These are phyloP conservation scores for Pelosia muscerda DNA, from an alignment of 2,888 invertebrate species.

Conservation along the genomic window DNA sequence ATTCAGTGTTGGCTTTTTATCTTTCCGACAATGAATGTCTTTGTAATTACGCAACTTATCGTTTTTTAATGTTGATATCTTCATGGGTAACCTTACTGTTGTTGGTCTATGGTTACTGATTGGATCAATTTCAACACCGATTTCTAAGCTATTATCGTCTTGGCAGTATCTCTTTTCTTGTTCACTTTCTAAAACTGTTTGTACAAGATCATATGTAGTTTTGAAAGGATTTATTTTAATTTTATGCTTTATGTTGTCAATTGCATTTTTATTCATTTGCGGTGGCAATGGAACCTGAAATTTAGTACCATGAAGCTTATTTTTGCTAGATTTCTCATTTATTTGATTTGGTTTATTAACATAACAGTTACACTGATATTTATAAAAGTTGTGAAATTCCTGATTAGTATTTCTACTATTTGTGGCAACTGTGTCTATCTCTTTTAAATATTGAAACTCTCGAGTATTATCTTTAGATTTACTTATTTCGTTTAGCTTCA, in stretches of 20 bases:
- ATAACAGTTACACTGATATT: conserved; percentile 44
- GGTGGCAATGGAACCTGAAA: background rate
- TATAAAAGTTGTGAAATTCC: conserved; percentile 43
- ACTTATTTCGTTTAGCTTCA: conserved; percentile 30
- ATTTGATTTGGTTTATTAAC: background rate
- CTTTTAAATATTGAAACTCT: conserved; percentile 39
- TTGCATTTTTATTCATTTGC: conserved; percentile 20
- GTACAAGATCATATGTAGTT: conserved; percentile 70
- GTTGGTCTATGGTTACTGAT: background rate
- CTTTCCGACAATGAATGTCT: background rate
- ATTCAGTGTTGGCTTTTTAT: background rate
- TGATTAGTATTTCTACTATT: conserved; percentile 31
- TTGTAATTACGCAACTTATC: background rate
- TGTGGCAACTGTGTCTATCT: conserved; percentile 25
- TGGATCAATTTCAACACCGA: background rate
- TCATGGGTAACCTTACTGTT: background rate
- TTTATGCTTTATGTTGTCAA: conserved; percentile 28
- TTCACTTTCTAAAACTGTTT: conserved; percentile 62
- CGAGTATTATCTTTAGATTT: conserved; percentile 35
- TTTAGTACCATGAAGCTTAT: background rate
- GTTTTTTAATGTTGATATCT: background rate
- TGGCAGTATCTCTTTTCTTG: conserved; percentile 9
- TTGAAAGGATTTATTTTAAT: conserved; percentile 45
- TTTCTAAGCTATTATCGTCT: background rate
- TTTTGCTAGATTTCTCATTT: background rate